Evolutionary conservation across 2,888 invertebrate species (phyloP).

Genomic region (Sericinus montela): DNA sequence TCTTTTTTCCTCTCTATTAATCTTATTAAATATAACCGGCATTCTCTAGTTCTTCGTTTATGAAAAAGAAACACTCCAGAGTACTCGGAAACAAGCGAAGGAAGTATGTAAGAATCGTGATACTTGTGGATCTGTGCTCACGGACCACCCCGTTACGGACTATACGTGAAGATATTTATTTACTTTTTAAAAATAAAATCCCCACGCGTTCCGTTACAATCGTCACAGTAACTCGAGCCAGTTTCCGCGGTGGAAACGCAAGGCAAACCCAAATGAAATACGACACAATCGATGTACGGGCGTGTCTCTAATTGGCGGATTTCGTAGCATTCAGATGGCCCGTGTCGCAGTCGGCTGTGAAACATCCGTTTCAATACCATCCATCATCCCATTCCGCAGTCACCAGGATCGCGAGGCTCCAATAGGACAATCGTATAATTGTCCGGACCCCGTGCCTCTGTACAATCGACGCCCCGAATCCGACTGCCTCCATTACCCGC

Average conservation of each 20-base stretch:
- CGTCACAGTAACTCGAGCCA: neutral
- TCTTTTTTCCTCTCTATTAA: too few species aligned
- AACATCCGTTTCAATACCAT: slow-evolving; percentile 21
- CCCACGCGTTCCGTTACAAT: too few species aligned
- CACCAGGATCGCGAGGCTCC: slow-evolving; percentile 39
- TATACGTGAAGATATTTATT: too few species aligned
- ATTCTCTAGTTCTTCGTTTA: too few species aligned
- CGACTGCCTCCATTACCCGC: slow-evolving; percentile 53
- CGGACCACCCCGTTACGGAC: too few species aligned
- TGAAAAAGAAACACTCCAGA: too few species aligned
- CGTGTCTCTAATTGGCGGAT: slow-evolving; percentile 6
- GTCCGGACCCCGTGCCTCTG: slow-evolving; percentile 41
- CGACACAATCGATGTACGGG: neutral
- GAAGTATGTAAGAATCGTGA: too few species aligned
- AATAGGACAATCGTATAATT: slow-evolving; percentile 56
- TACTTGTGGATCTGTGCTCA: too few species aligned
- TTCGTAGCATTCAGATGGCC: slow-evolving; percentile 4
- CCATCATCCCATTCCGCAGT: slow-evolving; percentile 27
- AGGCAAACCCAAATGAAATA: neutral
- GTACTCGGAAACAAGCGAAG: too few species aligned
- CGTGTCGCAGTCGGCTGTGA: neutral
- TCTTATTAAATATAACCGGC: too few species aligned
- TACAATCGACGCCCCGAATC: slow-evolving; percentile 47
- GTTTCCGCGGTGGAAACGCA: neutral
- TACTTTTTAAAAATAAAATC: too few species aligned